Evolutionary conservation across 2,888 invertebrate genomes (phyloP).

Genomic region (Microctonus hyperodae): DNA sequence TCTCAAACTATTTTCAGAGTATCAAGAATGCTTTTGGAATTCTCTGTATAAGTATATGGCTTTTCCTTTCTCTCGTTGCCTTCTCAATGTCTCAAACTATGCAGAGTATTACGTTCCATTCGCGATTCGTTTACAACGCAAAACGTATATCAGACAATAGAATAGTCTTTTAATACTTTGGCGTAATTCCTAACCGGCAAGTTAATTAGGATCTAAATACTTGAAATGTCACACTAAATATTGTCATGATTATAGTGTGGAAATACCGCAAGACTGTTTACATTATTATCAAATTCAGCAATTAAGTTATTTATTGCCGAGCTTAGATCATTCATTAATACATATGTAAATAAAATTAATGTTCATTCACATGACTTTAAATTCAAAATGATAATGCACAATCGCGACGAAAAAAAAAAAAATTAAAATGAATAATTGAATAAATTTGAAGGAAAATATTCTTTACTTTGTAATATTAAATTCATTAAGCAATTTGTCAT

Average conservation of each 20-base stretch:
- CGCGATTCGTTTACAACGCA: constrained; percentile 20
- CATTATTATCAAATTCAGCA: background rate
- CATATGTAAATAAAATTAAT: background rate
- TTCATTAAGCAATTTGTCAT: background rate
- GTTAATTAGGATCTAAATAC: constrained; percentile 18
- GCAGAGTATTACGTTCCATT: constrained; percentile 11
- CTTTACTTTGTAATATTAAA: background rate
- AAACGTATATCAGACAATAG: constrained; percentile 15
- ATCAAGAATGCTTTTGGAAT: constrained; percentile 10
- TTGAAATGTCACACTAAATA: background rate
- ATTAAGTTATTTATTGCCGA: background rate
- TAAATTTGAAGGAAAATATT: background rate
- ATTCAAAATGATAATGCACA: background rate
- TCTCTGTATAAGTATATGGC: background rate
- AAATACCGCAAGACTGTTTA: background rate
- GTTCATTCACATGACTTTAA: background rate
- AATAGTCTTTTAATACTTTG: constrained; percentile 15
- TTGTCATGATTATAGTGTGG: background rate
- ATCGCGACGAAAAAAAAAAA: background rate
- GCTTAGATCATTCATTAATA: background rate
- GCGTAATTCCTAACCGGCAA: constrained; percentile 1
- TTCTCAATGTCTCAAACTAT: constrained; percentile 21
- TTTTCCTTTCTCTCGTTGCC: constrained; percentile 10
- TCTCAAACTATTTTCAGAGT: constrained; percentile 19
- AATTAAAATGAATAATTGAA: background rate